Evolutionary conservation across 2,888 invertebrate species (phyloP), one percentile per base, ranked within the genome.

Genomic region (Agriopis aurantiaria): DNA sequence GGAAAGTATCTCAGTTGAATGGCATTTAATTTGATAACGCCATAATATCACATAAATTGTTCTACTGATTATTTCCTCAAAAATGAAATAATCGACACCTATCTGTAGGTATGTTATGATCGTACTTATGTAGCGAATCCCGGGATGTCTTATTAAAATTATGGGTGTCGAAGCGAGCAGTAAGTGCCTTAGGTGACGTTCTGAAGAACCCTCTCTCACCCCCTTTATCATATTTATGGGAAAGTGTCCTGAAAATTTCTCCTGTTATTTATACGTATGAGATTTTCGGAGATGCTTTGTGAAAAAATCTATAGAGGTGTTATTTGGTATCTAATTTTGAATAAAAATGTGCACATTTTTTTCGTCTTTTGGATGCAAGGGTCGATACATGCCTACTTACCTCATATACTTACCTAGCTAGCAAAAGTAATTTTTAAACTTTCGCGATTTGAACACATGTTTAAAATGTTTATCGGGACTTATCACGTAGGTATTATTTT

Each of bases 191-290:
- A 78, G 78, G 76, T 77, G 78, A 77, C 74, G 76, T 68, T 71
- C 71, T 75, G 74, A 77, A 75, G 76, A 70, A 76, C 68, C 78
- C 74, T 78, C 72, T 75, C 75, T 76, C 77, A 75, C 77, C 79
- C 75, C 77, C 78, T 79, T 83, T 85, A 85, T 85, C 80, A 83
- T 82, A 81, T 84, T 84, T 85, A 85, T 83, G 81, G 80, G 79
- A 77, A 73, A 80, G 82, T 84, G 78, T 82, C 78, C 79, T 80
- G 80, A 80, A 82, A 84, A 82, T 80, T 83, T 77, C 75, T 78
- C 77, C 68, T 77, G 78, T 72, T 78, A 78, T 79, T 81, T 79
- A 76, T 80, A 80, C 76, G 73, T 73, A 77, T 63, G 72, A 78
- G 78, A 79, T 81, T 83, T 83, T 82, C 74, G 76, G 78, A 75